These are phyloP conservation scores for Dorcus hopei DNA, from an alignment of 2,888 invertebrate species.

Conservation along the genomic window DNA sequence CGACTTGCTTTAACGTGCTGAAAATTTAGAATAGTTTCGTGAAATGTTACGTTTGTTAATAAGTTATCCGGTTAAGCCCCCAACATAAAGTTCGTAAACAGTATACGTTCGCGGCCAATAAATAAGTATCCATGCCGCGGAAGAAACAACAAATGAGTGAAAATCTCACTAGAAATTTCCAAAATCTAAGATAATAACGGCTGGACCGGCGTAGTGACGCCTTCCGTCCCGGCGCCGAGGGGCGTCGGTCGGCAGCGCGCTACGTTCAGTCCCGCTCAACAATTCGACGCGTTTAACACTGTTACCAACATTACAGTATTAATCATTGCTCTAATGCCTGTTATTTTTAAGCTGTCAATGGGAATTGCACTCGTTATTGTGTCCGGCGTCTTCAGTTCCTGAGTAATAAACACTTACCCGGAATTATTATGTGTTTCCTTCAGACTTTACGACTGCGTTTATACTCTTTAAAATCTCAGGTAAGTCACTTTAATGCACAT, in stretches of 20 bases:
- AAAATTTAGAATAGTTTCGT: too few species aligned
- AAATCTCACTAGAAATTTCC: slow-evolving; percentile 27
- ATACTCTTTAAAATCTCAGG: too few species aligned
- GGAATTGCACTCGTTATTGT: neutral
- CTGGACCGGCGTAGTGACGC: slow-evolving; percentile 49
- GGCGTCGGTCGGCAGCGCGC: slow-evolving; percentile 41
- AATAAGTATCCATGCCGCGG: neutral
- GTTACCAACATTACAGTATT: slow-evolving; percentile 14
- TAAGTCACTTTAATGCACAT: too few species aligned
- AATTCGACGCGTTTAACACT: slow-evolving; percentile 22
- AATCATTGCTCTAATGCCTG: slow-evolving; percentile 1
- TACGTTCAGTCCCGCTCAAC: slow-evolving; percentile 27
- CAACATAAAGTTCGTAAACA: too few species aligned
- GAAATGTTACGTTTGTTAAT: too few species aligned
- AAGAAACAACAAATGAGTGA: slow-evolving; percentile 5
- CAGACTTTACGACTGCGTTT: too few species aligned
- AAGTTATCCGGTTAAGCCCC: too few species aligned
- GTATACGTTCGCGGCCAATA: neutral
- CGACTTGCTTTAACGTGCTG: too few species aligned
- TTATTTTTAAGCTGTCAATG: neutral
- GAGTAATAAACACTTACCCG: too few species aligned
- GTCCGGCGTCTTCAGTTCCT: too few species aligned
- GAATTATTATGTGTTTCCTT: too few species aligned
- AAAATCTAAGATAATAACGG: slow-evolving; percentile 43
- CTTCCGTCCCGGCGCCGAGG: slow-evolving; percentile 46